These are phyloP conservation scores for Silurus meridionalis DNA, from an alignment of 2,113 vertebrate species.

Conservation along the genomic window DNA sequence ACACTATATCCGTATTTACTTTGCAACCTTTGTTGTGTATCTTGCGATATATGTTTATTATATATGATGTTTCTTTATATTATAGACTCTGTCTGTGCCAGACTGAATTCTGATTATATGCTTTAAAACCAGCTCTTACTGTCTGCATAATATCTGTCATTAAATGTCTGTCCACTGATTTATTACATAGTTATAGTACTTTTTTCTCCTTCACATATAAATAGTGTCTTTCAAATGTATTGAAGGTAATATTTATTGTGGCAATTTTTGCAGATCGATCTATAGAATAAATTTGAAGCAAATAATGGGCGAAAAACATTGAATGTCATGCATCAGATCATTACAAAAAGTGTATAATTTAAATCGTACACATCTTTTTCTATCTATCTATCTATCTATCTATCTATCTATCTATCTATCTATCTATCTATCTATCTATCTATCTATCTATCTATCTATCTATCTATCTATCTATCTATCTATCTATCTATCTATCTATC, in stretches of 20 bases:
- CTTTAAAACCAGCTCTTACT: not conserved
- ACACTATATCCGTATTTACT: not conserved
- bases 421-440: too few species aligned
- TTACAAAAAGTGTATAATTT: not conserved
- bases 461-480: too few species aligned
- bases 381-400: too few species aligned
- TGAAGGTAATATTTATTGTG: not conserved
- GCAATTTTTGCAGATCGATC: too few species aligned
- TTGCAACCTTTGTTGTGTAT: not conserved
- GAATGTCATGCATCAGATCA: not conserved
- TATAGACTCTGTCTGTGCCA: not conserved
- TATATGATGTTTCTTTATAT: not conserved
- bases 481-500: too few species aligned
- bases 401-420: too few species aligned
- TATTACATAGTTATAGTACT: not conserved
- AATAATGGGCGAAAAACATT: too few species aligned
- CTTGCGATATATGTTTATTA: not conserved
- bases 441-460: too few species aligned
- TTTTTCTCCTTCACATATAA: not conserved
- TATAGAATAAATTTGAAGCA: too few species aligned
- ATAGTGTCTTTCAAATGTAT: not conserved
- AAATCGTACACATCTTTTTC: too few species aligned
- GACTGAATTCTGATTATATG: not conserved
- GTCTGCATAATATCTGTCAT: not conserved
- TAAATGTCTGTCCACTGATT: not conserved